phyloP scores from a whole-genome alignment of 1,140 invertebrate species.

The Diabrotica undecimpunctata region DNA sequence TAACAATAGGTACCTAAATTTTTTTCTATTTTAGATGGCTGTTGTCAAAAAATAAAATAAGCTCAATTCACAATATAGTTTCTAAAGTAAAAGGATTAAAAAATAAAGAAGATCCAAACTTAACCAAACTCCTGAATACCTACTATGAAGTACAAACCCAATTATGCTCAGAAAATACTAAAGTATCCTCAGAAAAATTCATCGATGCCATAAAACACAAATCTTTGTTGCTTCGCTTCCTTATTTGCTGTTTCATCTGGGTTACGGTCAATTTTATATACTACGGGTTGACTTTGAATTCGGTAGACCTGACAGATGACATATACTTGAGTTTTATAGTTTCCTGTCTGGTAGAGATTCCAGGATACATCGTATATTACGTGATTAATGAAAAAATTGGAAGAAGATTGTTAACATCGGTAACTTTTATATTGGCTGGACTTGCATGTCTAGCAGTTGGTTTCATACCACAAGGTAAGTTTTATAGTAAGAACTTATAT shows the following conservation, averaged over 20 bases:
- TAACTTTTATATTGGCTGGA: constrained; percentile 50
- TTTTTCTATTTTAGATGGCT: constrained; percentile 50
- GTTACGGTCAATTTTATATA: constrained; percentile 55
- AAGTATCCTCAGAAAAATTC: background rate
- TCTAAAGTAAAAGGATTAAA: constrained; percentile 66
- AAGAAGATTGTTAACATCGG: constrained; percentile 54
- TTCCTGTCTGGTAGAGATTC: constrained; percentile 53
- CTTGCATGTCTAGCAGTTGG: constrained; percentile 47
- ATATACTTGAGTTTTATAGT: constrained; percentile 54
- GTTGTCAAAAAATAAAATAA: constrained; percentile 62
- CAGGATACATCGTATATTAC: constrained; percentile 53
- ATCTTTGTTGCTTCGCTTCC: constrained; percentile 21
- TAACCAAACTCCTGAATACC: too few relatives aligned
- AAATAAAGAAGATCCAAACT: constrained; percentile 46
- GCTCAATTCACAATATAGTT: constrained; percentile 59
- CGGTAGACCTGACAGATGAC: constrained; percentile 57
- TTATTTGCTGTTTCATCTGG: constrained; percentile 26
- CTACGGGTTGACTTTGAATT: constrained; percentile 62
- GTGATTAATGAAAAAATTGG: constrained; percentile 56
- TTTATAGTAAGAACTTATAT: background rate
- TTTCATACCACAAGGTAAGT: constrained; percentile 45
- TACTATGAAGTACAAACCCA: too few relatives aligned
- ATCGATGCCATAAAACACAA: constrained; percentile 13
- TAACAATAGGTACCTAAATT: too few relatives aligned
- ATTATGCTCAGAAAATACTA: too few relatives aligned